A percentile compares a stretch with the other conserved stretches of the same genome.
Conservation (phyloP, 1,140 invertebrate genomes). For the Asobara japonica region DNA sequence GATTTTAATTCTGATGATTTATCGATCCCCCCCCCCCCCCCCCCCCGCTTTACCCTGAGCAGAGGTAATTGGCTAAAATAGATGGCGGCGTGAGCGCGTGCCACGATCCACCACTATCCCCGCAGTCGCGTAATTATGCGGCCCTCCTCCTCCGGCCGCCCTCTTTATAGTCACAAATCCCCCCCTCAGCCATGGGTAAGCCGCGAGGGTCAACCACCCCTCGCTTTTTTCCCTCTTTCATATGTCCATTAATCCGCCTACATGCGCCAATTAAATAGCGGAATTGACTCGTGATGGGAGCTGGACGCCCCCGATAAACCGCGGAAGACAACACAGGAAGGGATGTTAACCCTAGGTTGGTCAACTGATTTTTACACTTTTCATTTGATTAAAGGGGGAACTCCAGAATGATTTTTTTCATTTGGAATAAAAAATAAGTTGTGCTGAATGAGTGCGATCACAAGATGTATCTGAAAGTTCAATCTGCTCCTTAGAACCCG, state of each 20-base stretch:
- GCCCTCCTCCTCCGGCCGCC: slow-evolving; percentile 24
- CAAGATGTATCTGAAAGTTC: no score
- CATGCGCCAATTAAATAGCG: background rate
- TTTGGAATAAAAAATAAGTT: no score
- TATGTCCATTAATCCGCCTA: background rate
- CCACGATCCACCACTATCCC: slow-evolving; percentile 18
- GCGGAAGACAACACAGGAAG: no score
- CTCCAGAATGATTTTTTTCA: no score
- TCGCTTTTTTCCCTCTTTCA: background rate
- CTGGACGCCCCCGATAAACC: background rate
- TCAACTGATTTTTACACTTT: no score
- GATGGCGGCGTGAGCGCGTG: slow-evolving; percentile 32
- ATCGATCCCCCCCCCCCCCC: slow-evolving; percentile 5
- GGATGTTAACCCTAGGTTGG: no score
- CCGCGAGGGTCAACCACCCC: slow-evolving; percentile 6
- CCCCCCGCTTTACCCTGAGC: background rate
- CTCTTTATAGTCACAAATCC: background rate
- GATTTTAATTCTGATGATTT: slow-evolving; percentile 3
- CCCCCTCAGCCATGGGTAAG: background rate
- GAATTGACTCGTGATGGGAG: background rate
- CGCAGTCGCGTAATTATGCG: slow-evolving; percentile 40
- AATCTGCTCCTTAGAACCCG: no score
- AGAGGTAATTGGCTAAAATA: slow-evolving; percentile 34
- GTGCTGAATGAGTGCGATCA: no score
- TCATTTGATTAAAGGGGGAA: no score